Evolutionary conservation across 2,113 vertebrate genomes (phyloP), one percentile per base, ranked within the genome.

Genomic region (Lampris incognitus): DNA sequence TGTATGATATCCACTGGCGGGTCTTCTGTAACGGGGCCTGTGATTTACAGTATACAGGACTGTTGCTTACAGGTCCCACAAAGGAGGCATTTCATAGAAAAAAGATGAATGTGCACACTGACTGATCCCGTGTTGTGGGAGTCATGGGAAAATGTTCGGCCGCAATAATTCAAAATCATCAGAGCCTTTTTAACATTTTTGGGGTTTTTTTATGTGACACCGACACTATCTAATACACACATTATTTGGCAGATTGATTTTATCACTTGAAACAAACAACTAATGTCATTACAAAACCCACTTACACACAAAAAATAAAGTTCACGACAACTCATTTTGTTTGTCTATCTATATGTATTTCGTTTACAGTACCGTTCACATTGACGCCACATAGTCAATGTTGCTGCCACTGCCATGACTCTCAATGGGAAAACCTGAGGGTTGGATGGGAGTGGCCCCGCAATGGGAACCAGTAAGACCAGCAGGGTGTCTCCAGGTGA

Each of bases 1-100:
- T 89, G 89, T 84, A 86, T 83, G 89, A 91, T 60, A 75, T 39
- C 63, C 67, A 64, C 54, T 40, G 74, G 77, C 48, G 76, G 40
- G 51, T 77, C 66, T 61, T 77, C 24, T 79, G 42, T 67, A 57
- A 79, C 48, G 11, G 62, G 57, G 54, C 52, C 37, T 66, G 64
- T 52, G 72, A 76, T 88, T 82, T 83, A 24, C 24, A 24, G 24
- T 24, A 79, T 71, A 52, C 37, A 79, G 66, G 64, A 73, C 62
- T 44, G 77, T 87, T 61, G 65, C 54, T 68, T 58, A 67, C 68
- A 24, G 60, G 36, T 57, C 24, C 48, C 37, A 62, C 75, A 76
- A 63, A 79, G 64, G 69, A 62, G 59, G 37, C 50, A 13, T 70
- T 83, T 82, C 67, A 82, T 66, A 79, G 42, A 9, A 24, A 24